A percentile compares a stretch with the other conserved stretches of the same genome.
phyloP scores from a whole-genome alignment of 2,113 vertebrate species.

The Callaeas wilsoni region DNA sequence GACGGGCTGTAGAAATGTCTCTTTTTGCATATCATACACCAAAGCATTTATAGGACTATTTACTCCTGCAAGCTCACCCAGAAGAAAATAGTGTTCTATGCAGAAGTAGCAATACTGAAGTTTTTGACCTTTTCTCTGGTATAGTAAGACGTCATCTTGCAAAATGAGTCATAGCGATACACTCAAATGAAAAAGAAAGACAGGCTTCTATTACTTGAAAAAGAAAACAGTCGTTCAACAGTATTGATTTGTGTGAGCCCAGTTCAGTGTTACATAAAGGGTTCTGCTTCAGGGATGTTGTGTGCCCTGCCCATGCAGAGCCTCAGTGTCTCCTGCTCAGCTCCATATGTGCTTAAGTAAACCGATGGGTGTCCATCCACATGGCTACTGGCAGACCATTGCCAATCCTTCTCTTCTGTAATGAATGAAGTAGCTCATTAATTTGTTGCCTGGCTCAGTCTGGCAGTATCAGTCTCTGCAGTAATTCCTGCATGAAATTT shows the following conservation, averaged over 20 bases:
- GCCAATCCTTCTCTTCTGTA: neutral
- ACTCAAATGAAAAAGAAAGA: neutral
- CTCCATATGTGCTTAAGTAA: rapidly evolving
- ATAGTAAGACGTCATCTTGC: neutral
- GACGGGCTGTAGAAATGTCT: slow-evolving; percentile 61
- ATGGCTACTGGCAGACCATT: neutral
- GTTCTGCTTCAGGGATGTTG: neutral
- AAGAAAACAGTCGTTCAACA: neutral
- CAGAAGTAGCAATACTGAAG: slow-evolving; percentile 3
- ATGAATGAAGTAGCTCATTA: neutral
- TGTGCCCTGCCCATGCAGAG: neutral
- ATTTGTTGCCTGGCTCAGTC: neutral
- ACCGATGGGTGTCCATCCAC: neutral
- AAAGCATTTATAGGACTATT: slow-evolving; percentile 54
- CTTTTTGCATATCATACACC: slow-evolving; percentile 57
- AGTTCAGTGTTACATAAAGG: neutral
- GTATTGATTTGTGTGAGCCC: neutral
- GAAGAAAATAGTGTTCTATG: slow-evolving; percentile 10
- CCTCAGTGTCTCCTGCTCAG: neutral
- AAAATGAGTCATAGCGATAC: neutral
- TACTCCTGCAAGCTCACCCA: slow-evolving; percentile 44
- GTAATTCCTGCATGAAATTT: neutral
- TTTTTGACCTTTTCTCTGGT: neutral
- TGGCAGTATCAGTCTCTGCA: neutral
- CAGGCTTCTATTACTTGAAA: neutral